phyloP scores from a whole-genome alignment of 2,797 vertebrate genomes.

The Channa striata region DNA sequence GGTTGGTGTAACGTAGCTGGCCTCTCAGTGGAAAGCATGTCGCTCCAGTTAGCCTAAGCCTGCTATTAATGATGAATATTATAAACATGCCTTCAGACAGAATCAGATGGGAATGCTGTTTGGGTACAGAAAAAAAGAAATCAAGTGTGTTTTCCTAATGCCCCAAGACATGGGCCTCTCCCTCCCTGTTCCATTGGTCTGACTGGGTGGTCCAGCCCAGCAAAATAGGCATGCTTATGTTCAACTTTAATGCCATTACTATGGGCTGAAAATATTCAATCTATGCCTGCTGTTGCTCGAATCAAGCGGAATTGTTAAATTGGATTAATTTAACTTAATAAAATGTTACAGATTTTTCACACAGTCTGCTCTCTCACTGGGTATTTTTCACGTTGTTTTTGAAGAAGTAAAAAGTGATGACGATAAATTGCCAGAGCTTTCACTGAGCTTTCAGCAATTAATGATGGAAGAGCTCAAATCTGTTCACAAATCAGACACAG shows the following conservation, averaged over 20 bases:
- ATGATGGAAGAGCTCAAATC: constrained; percentile 53
- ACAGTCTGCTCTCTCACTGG: constrained; percentile 50
- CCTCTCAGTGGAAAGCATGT: constrained; percentile 75
- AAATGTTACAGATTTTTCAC: constrained; percentile 79
- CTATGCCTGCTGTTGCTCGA: constrained; percentile 69
- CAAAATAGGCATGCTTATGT: constrained; percentile 80
- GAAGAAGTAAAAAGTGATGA: constrained; percentile 41
- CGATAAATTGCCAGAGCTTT: constrained; percentile 56
- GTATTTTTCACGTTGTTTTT: constrained; percentile 34
- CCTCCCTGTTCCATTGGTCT: constrained; percentile 70
- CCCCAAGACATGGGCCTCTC: constrained; percentile 77
- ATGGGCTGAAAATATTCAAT: constrained; percentile 78
- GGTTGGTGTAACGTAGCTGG: constrained; percentile 61
- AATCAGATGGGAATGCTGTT: constrained; percentile 85
- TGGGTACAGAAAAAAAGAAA: constrained; percentile 83
- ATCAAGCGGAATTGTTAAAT: constrained; percentile 76
- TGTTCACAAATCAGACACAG: constrained; percentile 49
- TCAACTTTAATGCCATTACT: constrained; percentile 83
- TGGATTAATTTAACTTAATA: constrained; percentile 79
- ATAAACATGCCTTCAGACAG: constrained; percentile 85
- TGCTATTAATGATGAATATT: constrained; percentile 87
- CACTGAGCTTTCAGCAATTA: constrained; percentile 32
- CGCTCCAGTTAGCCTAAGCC: constrained; percentile 75
- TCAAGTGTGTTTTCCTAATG: constrained; percentile 84
- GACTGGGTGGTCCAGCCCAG: constrained; percentile 83